Percentiles rank a stretch among this genome's conserved stretches.
These are phyloP conservation scores for Melanogrammus aeglefinus DNA, from an alignment of 2,797 vertebrate genomes.

Conservation along the genomic window DNA sequence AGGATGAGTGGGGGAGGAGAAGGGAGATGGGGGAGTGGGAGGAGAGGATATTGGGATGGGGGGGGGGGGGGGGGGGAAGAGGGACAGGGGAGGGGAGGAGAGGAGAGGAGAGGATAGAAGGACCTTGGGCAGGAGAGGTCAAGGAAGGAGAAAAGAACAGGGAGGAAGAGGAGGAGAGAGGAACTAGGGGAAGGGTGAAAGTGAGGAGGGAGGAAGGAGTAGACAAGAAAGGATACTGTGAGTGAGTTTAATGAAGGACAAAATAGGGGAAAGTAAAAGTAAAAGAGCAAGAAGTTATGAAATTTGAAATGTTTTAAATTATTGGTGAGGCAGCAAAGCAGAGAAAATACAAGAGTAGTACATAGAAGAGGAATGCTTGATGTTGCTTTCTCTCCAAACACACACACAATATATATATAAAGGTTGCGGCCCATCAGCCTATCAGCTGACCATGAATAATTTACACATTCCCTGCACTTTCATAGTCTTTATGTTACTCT, in stretches of 20 bases:
- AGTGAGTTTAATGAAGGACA: not conserved
- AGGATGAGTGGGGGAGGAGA: not conserved
- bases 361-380: too few species aligned
- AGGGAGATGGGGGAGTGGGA: too few species aligned
- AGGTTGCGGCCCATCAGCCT: conserved; percentile 29
- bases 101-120: too few species aligned
- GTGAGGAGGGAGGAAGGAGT: not conserved
- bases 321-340: too few species aligned
- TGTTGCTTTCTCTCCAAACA: too few species aligned
- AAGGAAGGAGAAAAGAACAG: conserved; percentile 18
- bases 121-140: too few species aligned
- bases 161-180: conserved; percentile 2
- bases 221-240: not conserved
- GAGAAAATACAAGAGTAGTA: too few species aligned
- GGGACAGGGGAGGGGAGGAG: too few species aligned
- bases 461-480: conserved; percentile 38
- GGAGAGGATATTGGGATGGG: too few species aligned
- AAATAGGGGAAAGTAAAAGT: not conserved
- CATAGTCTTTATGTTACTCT: conserved; percentile 51
- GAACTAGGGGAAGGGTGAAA: too few species aligned
- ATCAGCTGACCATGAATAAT: conserved; percentile 60
- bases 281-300: not conserved
- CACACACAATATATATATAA: conserved; percentile 7
- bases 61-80: too few species aligned
- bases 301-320: too few species aligned